Evolutionary conservation across 2,888 invertebrate species (phyloP).

Genomic region (Eilema griseolum): DNA sequence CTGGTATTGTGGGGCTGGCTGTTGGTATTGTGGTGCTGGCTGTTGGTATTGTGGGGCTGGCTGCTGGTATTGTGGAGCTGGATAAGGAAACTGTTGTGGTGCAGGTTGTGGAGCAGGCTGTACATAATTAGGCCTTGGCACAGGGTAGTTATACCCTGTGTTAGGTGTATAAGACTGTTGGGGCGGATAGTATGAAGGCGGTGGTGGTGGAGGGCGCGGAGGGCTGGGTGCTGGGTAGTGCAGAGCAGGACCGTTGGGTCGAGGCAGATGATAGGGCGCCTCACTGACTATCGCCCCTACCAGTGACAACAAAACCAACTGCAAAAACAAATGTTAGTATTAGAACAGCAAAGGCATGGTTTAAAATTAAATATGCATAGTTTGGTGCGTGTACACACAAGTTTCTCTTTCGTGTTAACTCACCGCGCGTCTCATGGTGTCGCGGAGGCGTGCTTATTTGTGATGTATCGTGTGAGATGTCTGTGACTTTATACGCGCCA

Average conservation of each 20-base stretch:
- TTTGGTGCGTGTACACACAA: constrained; percentile 48
- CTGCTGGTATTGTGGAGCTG: not conserved
- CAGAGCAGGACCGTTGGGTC: constrained; percentile 67
- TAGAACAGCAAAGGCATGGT: constrained; percentile 26
- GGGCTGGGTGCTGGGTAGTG: constrained; percentile 62
- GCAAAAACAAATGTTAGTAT: constrained; percentile 51
- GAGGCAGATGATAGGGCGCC: constrained; percentile 78
- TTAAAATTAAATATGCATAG: constrained; percentile 51
- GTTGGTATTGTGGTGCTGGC: not conserved
- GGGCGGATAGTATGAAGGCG: constrained; percentile 49
- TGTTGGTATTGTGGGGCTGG: constrained; percentile 20
- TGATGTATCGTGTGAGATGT: constrained; percentile 58
- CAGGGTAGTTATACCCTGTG: constrained; percentile 49
- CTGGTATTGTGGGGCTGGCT: not conserved
- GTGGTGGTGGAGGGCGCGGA: constrained; percentile 31
- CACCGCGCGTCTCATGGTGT: constrained; percentile 80
- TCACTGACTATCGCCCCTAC: constrained; percentile 72
- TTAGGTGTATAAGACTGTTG: constrained; percentile 44
- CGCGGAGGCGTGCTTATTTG: constrained; percentile 67
- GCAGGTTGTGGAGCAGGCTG: constrained; percentile 47
- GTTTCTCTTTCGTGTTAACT: constrained; percentile 74
- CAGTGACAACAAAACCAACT: constrained; percentile 74
- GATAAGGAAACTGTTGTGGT: constrained; percentile 27
- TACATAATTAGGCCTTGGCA: constrained; percentile 44
- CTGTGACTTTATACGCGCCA: constrained; percentile 75